phyloP scores from a whole-genome alignment of 2,888 invertebrate species.

The Fragum fragum region DNA sequence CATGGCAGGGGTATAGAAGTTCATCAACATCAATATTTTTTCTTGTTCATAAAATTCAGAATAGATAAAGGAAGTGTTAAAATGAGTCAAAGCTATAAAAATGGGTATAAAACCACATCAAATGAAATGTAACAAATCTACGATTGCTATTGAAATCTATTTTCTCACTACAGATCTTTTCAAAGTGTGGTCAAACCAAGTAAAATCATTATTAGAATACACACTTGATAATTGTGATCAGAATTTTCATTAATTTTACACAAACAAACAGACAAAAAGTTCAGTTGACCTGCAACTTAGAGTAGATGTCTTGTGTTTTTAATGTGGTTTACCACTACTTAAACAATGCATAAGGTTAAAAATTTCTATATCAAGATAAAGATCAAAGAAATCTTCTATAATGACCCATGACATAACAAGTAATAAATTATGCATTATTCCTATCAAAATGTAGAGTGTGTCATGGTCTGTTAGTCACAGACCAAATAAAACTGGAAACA shows the following conservation, averaged over 20 bases:
- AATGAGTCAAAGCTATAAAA: constrained; percentile 1
- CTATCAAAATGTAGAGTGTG: not conserved
- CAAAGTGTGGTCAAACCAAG: too few species aligned
- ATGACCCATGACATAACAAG: not conserved
- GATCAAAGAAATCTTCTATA: not conserved
- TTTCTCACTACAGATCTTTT: not conserved
- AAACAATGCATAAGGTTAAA: too few species aligned
- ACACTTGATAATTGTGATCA: too few species aligned
- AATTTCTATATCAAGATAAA: not conserved
- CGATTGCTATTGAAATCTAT: not conserved
- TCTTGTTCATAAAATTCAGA: not conserved
- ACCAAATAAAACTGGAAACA: not conserved
- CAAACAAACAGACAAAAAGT: too few species aligned
- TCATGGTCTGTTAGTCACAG: not conserved
- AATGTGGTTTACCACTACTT: too few species aligned
- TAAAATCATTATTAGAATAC: too few species aligned
- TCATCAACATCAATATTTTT: too few species aligned
- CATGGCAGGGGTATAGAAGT: too few species aligned
- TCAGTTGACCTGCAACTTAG: too few species aligned
- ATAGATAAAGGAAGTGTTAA: not conserved
- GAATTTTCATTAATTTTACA: too few species aligned
- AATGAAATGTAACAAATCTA: constrained; percentile 14
- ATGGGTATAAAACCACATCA: constrained; percentile 9
- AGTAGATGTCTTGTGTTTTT: too few species aligned
- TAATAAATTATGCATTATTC: not conserved